These are phyloP conservation scores for Macroramphosus scolopax DNA, from an alignment of 2,797 vertebrate species.

Conservation along the genomic window DNA sequence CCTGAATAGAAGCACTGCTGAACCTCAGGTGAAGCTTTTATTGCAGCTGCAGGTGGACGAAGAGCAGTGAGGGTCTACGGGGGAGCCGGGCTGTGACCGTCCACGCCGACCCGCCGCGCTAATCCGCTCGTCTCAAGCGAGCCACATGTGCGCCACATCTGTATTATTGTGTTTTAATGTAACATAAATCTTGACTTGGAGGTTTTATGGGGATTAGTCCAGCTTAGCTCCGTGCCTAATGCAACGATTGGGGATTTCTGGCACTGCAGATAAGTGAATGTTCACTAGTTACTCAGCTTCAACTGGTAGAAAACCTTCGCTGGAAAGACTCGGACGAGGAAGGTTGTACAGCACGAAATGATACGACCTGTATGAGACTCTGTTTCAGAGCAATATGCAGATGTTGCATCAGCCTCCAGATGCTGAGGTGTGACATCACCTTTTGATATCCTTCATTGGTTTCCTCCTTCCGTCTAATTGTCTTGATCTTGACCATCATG, in stretches of 20 bases:
- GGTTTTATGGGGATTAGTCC: constrained; percentile 79
- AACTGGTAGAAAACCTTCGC: constrained; percentile 56
- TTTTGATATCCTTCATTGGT: no score
- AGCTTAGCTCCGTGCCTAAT: constrained; percentile 76
- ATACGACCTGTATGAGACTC: no score
- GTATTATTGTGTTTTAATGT: constrained; percentile 73
- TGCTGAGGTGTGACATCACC: no score
- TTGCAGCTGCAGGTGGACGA: constrained; percentile 47
- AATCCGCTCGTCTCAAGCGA: constrained; percentile 68
- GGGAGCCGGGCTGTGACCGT: constrained; percentile 43
- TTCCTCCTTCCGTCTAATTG: no score
- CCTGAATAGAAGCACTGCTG: no score
- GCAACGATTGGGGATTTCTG: constrained; percentile 81
- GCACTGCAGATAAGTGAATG: constrained; percentile 76
- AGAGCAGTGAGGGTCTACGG: constrained; percentile 27
- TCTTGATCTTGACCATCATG: no score
- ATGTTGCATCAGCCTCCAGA: no score
- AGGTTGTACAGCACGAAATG: no score
- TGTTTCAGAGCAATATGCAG: no score
- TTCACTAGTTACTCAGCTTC: constrained; percentile 69
- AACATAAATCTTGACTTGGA: constrained; percentile 75
- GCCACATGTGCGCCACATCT: constrained; percentile 70
- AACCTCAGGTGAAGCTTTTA: constrained; percentile 47
- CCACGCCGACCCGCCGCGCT: constrained; percentile 54
- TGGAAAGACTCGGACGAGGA: constrained; percentile 50